Evolutionary conservation across 64 coral and sea anemone species (phyloP).

Genomic region (Montipora efflorescens): DNA sequence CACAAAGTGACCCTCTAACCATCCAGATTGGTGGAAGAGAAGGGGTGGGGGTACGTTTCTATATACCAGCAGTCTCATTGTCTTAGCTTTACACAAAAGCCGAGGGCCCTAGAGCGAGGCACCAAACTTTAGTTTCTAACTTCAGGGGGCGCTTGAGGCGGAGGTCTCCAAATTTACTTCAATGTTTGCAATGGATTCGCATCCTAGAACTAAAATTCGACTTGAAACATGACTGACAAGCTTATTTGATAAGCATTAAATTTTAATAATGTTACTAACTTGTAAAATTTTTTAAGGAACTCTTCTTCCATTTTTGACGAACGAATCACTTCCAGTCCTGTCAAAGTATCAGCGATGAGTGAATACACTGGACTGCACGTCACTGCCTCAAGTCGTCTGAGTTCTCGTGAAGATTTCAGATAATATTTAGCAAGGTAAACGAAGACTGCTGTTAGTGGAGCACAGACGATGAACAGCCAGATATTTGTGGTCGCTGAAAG

Average conservation of each 20-base stretch:
- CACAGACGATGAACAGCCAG: slow-evolving; percentile 42
- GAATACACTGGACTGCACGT: slow-evolving; percentile 77
- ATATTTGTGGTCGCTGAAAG: slow-evolving; percentile 51
- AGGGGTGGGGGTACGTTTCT: too few species aligned
- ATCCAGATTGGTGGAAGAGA: too few species aligned
- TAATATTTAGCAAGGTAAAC: slow-evolving; percentile 47
- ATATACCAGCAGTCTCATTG: too few species aligned
- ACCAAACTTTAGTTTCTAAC: too few species aligned
- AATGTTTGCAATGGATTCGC: too few species aligned
- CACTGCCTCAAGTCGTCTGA: slow-evolving; percentile 66
- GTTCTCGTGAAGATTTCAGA: slow-evolving; percentile 45
- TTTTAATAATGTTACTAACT: slow-evolving; percentile 2
- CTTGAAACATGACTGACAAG: too few species aligned
- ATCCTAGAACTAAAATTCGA: too few species aligned
- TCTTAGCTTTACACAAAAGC: too few species aligned
- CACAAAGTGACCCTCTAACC: too few species aligned
- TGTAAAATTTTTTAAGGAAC: slow-evolving; percentile 56
- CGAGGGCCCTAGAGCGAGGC: too few species aligned
- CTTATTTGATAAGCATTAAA: background rate
- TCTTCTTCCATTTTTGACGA: slow-evolving; percentile 59
- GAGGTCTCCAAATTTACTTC: too few species aligned
- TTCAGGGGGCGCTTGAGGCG: too few species aligned
- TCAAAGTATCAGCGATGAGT: slow-evolving; percentile 65
- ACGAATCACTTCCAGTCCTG: slow-evolving; percentile 72
- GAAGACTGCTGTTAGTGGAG: slow-evolving; percentile 47